A percentile compares a stretch with the other conserved stretches of the same genome.
phyloP scores from a whole-genome alignment of 2,888 invertebrate species.

The Pseudolycoriella hygida region DNA sequence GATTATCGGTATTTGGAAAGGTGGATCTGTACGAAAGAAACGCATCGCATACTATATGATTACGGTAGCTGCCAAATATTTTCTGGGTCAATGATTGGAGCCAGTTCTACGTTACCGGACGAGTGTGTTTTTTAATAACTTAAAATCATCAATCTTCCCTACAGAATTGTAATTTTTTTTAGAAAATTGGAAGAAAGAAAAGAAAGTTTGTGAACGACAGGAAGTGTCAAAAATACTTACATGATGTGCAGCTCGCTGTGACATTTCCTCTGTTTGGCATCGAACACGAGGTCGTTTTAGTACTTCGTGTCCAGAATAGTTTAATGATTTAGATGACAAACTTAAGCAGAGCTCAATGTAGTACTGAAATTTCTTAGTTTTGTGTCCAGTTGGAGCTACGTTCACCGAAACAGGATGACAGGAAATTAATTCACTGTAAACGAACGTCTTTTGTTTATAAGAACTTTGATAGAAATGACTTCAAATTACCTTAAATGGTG shows the following conservation, averaged over 20 bases:
- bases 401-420: conserved; percentile 25
- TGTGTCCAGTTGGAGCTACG: conserved; percentile 14
- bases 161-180: too few species aligned
- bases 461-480: background rate
- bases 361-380: conserved; percentile 15
- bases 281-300: conserved; percentile 51
- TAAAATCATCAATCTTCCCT: too few species aligned
- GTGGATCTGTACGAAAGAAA: too few species aligned
- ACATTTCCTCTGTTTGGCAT: conserved; percentile 49
- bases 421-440: conserved; percentile 23
- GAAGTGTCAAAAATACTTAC: conserved; percentile 17
- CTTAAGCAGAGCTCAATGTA: conserved; percentile 28
- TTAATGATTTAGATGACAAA: conserved; percentile 26
- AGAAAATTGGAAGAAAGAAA: too few species aligned
- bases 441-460: background rate
- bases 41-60: too few species aligned
- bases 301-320: conserved; percentile 13
- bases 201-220: background rate
- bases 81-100: too few species aligned
- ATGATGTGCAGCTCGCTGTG: conserved; percentile 30
- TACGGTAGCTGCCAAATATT: too few species aligned
- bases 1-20: too few species aligned
- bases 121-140: too few species aligned
- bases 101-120: too few species aligned
- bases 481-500: conserved; percentile 17